Evolutionary conservation across 2,113 vertebrate species (phyloP), one percentile per base, ranked within the genome.

Genomic region (Cyanoderma ruficeps): DNA sequence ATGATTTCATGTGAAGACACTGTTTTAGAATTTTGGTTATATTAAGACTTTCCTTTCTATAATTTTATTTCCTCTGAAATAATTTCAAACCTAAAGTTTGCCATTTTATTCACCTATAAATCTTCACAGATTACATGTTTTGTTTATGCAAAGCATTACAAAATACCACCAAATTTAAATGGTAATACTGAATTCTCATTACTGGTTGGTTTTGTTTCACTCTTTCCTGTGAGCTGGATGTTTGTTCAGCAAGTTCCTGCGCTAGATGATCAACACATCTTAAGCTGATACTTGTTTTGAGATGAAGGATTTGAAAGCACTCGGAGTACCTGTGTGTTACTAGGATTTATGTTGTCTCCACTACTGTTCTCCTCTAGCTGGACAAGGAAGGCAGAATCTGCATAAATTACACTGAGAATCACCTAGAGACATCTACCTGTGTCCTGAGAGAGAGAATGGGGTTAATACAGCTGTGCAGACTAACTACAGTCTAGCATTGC

Each of bases 241-340:
- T 61, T 83, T 79, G 8, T 80, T 41, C 44, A 67, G 18, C 11
- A 65, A 28, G 3, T 21, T 86, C 11, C 20, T 42, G 24, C 64
- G 30, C 13, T 61, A 19, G 15, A 55, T 2, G 8, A 39, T 55
- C 30, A 65, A 9, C 5, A 7, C 0, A 2, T 17, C 17, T 49
- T 23, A 50, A 74, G 11, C 11, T 64, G 46, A 25, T 64, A 31
- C 3, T 44, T 82, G 19, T 53, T 71, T 85, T 69, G 21, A 69
- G 41, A 37, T 28, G 42, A 8, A 77, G 8, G 8, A 33, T 69
- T 72, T 91, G 77, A 71, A 79, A 86, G 19, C 37, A 19, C 23
- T 19, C 16, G 13, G 19, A 6, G 6, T 10, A 65, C 8, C 5
- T 10, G 0, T 41, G 27, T 37, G 13, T 39, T 44, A 4, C 16